Evolutionary conservation across 2,797 vertebrate genomes (phyloP).

Genomic region (Labeo calbasu): DNA sequence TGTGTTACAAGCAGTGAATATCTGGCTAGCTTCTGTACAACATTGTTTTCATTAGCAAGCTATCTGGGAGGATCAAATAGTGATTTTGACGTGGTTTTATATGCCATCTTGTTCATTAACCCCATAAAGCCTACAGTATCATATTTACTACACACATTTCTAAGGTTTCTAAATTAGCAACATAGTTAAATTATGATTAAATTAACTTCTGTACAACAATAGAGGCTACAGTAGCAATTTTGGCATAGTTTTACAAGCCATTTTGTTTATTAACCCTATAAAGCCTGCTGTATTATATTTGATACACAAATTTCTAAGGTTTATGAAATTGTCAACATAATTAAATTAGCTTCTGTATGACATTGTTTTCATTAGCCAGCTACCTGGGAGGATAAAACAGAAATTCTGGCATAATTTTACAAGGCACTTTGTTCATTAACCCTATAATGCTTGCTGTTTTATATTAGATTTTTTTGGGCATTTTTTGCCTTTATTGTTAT

Average conservation of each 20-base stretch:
- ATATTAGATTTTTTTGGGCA: too few species aligned
- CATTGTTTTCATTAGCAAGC: not conserved
- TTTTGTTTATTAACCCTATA: not conserved
- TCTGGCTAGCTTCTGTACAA: conserved; percentile 7
- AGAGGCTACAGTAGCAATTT: too few species aligned
- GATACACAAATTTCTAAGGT: not conserved
- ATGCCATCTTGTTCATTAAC: not conserved
- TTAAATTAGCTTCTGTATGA: not conserved
- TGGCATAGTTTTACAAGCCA: not conserved
- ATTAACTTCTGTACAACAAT: too few species aligned
- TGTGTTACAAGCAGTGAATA: not conserved
- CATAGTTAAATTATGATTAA: too few species aligned
- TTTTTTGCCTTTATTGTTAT: too few species aligned
- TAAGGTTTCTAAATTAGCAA: not conserved
- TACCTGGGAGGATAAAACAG: too few species aligned
- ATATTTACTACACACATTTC: not conserved
- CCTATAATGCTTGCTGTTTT: not conserved
- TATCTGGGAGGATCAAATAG: not conserved
- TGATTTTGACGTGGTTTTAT: not conserved
- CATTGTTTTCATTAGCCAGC: too few species aligned
- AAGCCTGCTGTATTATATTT: not conserved
- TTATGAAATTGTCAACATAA: not conserved
- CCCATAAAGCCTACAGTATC: not conserved
- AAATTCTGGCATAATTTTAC: not conserved
- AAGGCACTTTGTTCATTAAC: too few species aligned